Percentiles rank a stretch among this genome's conserved stretches.
These are phyloP conservation scores for Hirudinaria manillensis DNA, from an alignment of 2,888 invertebrate genomes.

Conservation along the genomic window DNA sequence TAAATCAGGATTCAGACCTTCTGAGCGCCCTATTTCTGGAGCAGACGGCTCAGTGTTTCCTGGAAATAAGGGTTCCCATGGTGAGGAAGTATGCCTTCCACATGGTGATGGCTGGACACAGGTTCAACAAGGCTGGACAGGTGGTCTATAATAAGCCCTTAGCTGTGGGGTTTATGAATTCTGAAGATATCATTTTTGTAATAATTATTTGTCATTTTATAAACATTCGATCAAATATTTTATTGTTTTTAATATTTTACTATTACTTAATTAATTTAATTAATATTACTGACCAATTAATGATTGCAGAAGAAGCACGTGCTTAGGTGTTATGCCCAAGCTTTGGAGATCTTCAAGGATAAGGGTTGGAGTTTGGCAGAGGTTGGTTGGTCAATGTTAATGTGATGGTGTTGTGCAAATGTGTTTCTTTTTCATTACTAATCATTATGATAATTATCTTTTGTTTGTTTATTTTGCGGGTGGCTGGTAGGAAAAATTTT, in stretches of 20 bases:
- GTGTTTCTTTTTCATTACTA: too few relatives aligned
- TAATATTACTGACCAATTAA: not conserved
- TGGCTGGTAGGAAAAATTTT: too few relatives aligned
- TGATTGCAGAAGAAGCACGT: slow-evolving; percentile 68
- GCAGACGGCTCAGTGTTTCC: slow-evolving; percentile 87
- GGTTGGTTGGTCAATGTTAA: slow-evolving; percentile 40
- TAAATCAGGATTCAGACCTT: slow-evolving; percentile 75
- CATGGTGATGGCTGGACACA: slow-evolving; percentile 88
- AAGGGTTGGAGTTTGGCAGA: slow-evolving; percentile 85
- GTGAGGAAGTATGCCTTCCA: slow-evolving; percentile 90
- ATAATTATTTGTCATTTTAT: not conserved
- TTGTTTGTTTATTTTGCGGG: too few relatives aligned
- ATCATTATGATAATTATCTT: too few relatives aligned
- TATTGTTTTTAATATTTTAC: not conserved
- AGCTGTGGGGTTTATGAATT: not conserved
- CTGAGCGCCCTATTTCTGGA: slow-evolving; percentile 86
- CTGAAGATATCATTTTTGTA: not conserved
- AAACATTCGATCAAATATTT: not conserved
- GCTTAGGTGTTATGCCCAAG: slow-evolving; percentile 82
- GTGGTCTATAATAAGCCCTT: slow-evolving; percentile 38
- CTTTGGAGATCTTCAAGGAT: slow-evolving; percentile 73
- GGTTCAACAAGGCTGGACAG: slow-evolving; percentile 86
- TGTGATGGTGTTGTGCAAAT: too few relatives aligned
- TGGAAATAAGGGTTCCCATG: slow-evolving; percentile 65
- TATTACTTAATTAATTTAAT: too few relatives aligned